Conservation (phyloP, 2,888 invertebrate species). For the Didymodactylos carnosus region DNA sequence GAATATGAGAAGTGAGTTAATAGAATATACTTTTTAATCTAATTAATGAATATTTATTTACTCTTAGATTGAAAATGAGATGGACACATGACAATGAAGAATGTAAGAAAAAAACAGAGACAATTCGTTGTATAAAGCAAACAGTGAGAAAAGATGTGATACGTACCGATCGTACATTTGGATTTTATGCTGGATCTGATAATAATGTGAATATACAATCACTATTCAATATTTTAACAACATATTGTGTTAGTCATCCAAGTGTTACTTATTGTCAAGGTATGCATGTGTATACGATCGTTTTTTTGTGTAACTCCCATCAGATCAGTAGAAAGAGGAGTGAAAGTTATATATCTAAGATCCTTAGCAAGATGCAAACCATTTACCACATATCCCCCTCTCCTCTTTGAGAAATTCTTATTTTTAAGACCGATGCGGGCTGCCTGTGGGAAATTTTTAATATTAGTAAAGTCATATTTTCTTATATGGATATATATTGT, state of each 20-base stretch:
- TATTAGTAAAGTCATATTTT: too few species aligned
- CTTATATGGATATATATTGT: too few species aligned
- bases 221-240: constrained; percentile 79
- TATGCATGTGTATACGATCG: neutral
- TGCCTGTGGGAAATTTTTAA: too few species aligned
- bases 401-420: too few species aligned
- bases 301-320: too few species aligned
- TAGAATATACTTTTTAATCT: neutral
- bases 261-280: constrained; percentile 81
- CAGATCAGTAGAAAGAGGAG: too few species aligned
- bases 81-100: neutral
- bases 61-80: neutral
- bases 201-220: constrained; percentile 77
- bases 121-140: constrained; percentile 52
- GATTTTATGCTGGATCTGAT: constrained; percentile 53
- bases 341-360: too few species aligned
- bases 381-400: too few species aligned
- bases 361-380: too few species aligned
- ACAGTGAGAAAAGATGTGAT: constrained; percentile 90
- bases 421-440: too few species aligned
- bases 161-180: constrained; percentile 74
- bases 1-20: neutral
- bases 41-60: neutral
- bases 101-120: too few species aligned
- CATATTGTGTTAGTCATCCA: constrained; percentile 83